Base-by-base conservation (phyloP, 2,888 invertebrate species). In the Belgica antarctica region DNA sequence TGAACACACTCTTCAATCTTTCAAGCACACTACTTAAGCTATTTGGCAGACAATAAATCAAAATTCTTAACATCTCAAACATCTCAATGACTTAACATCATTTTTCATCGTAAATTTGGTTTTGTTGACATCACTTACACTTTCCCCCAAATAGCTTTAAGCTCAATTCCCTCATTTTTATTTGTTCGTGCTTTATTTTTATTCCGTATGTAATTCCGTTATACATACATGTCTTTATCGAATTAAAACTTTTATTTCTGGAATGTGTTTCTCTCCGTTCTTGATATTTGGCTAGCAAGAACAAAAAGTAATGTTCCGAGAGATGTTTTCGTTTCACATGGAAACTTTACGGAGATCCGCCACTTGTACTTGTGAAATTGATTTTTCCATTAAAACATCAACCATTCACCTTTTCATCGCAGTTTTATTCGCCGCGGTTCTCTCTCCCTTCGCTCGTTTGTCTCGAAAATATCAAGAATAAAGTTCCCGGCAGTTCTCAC, bases 161-260 rank as follows among this genome's bases (percentile, higher is more conserved):
- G 68, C 68, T 57, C 68, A 65, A 47, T 65, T 65, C 47, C 10
- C 12, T 41, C 46, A 47, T 57, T 66, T 68, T 52, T 57, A 52
- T 68, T 68, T 68, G 31, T 57, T 57, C 19, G 34, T 68, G 34
- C 52, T 68, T 68, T 68, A 57, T 57, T 57, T 66, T 68, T 68
- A 57, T 57, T 34, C 17, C 25, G 31, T 68, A 34, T 22, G 27
- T 57, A 46, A 57, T 59, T 59, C 59, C 12, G 5, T 25, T 59
- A 25, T 59, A n/a, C 34, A 68, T 34, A 22, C 31, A 57, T 68
- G 57, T 68, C 31, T 68, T 68, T 57, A 68, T 68, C 68, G 68
- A 68, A 68, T 68, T 68, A 68, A 68, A 68, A 68, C 59, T 59
- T 59, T 59, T 59, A 12, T 27, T 19, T 22, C 22, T 2, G 5